phyloP scores from a whole-genome alignment of 1,140 invertebrate genomes.

The Bradysia coprophila region DNA sequence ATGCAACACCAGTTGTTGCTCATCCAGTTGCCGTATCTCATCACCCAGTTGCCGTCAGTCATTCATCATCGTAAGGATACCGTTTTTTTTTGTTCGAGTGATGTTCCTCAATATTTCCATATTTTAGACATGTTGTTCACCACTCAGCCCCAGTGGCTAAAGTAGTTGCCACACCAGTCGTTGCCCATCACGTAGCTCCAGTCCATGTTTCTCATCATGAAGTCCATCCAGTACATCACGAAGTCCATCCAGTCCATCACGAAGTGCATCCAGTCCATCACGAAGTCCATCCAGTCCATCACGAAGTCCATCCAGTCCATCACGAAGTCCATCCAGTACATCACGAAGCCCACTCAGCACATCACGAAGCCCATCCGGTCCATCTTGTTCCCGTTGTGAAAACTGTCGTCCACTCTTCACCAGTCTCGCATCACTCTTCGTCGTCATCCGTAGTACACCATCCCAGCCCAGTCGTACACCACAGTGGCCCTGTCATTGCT shows the following conservation, averaged over 20 bases:
- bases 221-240: too few relatives aligned
- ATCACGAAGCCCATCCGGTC: too few relatives aligned
- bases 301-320: too few relatives aligned
- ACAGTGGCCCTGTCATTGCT: constrained; percentile 13
- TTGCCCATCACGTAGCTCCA: neutral
- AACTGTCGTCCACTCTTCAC: neutral
- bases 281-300: too few relatives aligned
- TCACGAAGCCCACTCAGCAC: too few relatives aligned
- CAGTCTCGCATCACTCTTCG: too few relatives aligned
- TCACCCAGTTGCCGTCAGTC: constrained; percentile 2
- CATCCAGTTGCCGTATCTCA: neutral
- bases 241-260: too few relatives aligned
- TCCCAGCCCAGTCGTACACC: constrained; percentile 5
- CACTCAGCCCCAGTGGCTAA: neutral
- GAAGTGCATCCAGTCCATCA: too few relatives aligned
- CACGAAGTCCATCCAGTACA: too few relatives aligned
- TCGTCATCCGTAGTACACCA: too few relatives aligned
- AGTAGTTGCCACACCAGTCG: neutral
- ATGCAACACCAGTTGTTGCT: constrained; percentile 7
- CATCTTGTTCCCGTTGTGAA: neutral
- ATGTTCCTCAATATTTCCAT: neutral
- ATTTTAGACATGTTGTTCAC: constrained; percentile 1
- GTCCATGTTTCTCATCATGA: neutral
- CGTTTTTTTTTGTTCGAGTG: neutral
- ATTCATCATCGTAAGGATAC: constrained; percentile 1